These are phyloP conservation scores for Ctena decussata DNA, from an alignment of 2,888 invertebrate species.

Conservation along the genomic window DNA sequence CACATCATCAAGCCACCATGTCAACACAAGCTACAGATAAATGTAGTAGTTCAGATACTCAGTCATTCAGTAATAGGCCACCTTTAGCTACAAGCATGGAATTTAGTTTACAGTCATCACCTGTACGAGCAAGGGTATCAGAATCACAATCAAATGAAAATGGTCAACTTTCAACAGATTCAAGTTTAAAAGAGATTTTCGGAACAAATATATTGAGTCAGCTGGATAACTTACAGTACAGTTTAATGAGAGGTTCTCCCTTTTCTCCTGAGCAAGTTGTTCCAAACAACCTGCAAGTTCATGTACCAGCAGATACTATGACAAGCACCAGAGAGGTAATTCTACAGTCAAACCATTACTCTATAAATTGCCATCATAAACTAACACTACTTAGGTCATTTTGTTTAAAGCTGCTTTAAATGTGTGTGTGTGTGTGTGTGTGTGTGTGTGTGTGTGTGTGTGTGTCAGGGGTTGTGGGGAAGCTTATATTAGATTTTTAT, in stretches of 20 bases:
- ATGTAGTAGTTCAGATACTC: neutral
- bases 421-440: too few relatives aligned
- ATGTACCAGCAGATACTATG: neutral
- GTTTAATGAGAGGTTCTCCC: neutral
- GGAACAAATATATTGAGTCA: neutral
- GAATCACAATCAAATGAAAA: neutral
- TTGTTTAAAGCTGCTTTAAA: too few relatives aligned
- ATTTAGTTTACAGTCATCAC: neutral
- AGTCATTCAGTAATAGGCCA: neutral
- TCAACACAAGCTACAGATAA: slow-evolving; percentile 14
- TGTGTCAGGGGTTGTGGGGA: too few relatives aligned
- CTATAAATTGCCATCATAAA: too few relatives aligned
- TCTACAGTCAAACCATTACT: too few relatives aligned
- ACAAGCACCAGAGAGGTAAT: neutral
- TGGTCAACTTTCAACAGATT: neutral
- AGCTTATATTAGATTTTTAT: too few relatives aligned
- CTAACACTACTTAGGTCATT: too few relatives aligned
- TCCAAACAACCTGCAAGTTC: neutral
- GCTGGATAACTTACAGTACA: neutral
- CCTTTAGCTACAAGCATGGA: neutral
- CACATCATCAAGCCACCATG: slow-evolving; percentile 28
- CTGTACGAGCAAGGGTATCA: neutral
- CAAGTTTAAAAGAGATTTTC: neutral
- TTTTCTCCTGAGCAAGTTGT: slow-evolving; percentile 9
- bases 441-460: too few relatives aligned